Evolutionary conservation across 2,888 invertebrate genomes (phyloP), one percentile per base, ranked within the genome.

Genomic region (Protodeltote pygarga): DNA sequence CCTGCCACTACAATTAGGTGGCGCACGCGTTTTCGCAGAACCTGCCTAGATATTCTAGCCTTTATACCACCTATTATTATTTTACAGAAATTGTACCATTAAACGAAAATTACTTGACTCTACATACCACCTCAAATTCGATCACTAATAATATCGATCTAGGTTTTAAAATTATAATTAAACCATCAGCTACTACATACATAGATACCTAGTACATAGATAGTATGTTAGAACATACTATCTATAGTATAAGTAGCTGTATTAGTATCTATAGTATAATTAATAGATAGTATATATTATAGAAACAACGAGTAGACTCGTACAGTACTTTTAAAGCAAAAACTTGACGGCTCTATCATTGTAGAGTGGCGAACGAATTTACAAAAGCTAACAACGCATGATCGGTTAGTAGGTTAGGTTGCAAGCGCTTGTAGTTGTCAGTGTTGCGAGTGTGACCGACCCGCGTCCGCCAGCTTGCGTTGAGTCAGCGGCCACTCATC

Each of bases 401-500:
- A 58, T 68, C 55, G 50, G 55, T 69, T 61, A 67, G 52, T 62
- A 62, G 68, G 57, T 68, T 68, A 58, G 52, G 48, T 58, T 55
- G 59, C 65, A 35, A 38, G 51, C 53, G 46, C 32, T n/a, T n/a
- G 28, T 20, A 10, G 47, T 39, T 24, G 55, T 38, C 49, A 48
- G 57, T 54, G 52, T 45, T 50, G 57, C 55, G 62, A 31, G 28
- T 38, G 44, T 44, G 17, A 64, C 54, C 66, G 70, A 66, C 61
- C 66, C 37, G 20, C 45, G 64, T 48, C 44, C 32, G 74, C 70
- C 73, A 73, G n/a, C n/a, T 72, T 71, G 72, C 77, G 85, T 87
- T 90, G 91, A 91, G 77, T 91, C 90, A 90, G 88, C 84, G 85
- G 63, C 81, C 78, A 89, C 85, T 88, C 90, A 90, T 89, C 87